Percentiles rank a stretch among this genome's conserved stretches.
phyloP scores from a whole-genome alignment of 2,888 invertebrate species.

The Microctonus hyperodae region DNA sequence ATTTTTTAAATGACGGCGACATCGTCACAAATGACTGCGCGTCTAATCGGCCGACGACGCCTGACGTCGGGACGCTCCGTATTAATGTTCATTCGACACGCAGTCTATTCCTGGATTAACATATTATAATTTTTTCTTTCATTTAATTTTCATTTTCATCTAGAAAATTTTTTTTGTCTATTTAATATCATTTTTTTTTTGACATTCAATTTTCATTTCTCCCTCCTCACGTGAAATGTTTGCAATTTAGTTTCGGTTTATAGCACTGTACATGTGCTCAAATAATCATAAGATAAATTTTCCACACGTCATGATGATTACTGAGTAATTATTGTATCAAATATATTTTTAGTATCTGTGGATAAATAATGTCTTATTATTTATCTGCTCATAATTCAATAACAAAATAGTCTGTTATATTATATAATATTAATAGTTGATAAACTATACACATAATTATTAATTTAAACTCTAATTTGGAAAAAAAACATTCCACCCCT shows the following conservation, averaged over 20 bases:
- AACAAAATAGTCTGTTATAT: not conserved
- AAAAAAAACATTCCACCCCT: not conserved
- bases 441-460: too few species aligned
- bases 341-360: not conserved
- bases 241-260: not conserved
- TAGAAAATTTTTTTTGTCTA: not conserved
- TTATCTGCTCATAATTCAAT: not conserved
- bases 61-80: conserved; percentile 53
- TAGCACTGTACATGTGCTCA: not conserved
- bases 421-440: too few species aligned
- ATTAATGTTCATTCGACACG: conserved; percentile 56
- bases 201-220: conserved; percentile 6
- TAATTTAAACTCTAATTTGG: not conserved
- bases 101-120: conserved; percentile 52
- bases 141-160: not conserved
- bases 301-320: not conserved
- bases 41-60: conserved; percentile 59
- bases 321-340: not conserved
- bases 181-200: not conserved
- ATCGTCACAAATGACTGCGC: conserved; percentile 45
- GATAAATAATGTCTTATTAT: too few species aligned
- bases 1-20: conserved; percentile 26
- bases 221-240: not conserved
- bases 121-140: conserved; percentile 4
- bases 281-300: not conserved